phyloP scores from a whole-genome alignment of 2,888 invertebrate species.

The Nomada lathburiana region DNA sequence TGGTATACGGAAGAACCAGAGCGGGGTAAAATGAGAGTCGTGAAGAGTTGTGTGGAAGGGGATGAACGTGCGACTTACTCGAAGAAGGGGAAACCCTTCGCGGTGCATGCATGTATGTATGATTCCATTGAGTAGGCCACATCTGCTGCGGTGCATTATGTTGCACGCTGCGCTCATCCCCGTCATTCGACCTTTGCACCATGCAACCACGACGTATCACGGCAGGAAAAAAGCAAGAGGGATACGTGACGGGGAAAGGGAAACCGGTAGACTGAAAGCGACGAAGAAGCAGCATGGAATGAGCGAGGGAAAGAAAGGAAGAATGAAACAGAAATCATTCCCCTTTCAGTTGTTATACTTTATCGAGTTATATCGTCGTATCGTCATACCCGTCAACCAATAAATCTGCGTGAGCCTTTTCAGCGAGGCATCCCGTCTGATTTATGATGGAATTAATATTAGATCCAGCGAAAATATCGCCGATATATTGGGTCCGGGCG shows the following conservation, averaged over 20 bases:
- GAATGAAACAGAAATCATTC: not conserved
- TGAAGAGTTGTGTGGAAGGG: slow-evolving; percentile 22
- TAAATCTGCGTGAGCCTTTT: slow-evolving; percentile 75
- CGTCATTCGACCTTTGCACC: slow-evolving; percentile 73
- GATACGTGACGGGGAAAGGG: slow-evolving; percentile 22
- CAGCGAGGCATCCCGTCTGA: slow-evolving; percentile 66
- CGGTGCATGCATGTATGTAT: slow-evolving; percentile 28
- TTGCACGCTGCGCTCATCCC: slow-evolving; percentile 74
- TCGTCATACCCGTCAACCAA: slow-evolving; percentile 78
- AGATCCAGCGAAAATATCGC: slow-evolving; percentile 69
- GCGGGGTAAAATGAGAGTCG: slow-evolving; percentile 28
- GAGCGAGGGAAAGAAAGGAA: slow-evolving; percentile 14
- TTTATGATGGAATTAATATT: slow-evolving; percentile 78
- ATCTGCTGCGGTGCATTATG: slow-evolving; percentile 78
- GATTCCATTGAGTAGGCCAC: slow-evolving; percentile 74
- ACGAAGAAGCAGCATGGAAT: slow-evolving; percentile 5
- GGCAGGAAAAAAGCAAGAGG: slow-evolving; percentile 32
- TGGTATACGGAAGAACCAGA: not conserved
- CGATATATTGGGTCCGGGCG: slow-evolving; percentile 63
- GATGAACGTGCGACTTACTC: slow-evolving; percentile 51
- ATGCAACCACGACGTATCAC: slow-evolving; percentile 61
- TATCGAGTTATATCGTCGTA: slow-evolving; percentile 78
- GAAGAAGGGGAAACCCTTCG: slow-evolving; percentile 51
- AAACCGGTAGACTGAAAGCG: slow-evolving; percentile 1
- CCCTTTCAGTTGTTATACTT: slow-evolving; percentile 69